A percentile compares a stretch with the other conserved stretches of the same genome.
Evolutionary conservation across 2,888 invertebrate species (phyloP).

Genomic region (Yponomeuta evonymella): DNA sequence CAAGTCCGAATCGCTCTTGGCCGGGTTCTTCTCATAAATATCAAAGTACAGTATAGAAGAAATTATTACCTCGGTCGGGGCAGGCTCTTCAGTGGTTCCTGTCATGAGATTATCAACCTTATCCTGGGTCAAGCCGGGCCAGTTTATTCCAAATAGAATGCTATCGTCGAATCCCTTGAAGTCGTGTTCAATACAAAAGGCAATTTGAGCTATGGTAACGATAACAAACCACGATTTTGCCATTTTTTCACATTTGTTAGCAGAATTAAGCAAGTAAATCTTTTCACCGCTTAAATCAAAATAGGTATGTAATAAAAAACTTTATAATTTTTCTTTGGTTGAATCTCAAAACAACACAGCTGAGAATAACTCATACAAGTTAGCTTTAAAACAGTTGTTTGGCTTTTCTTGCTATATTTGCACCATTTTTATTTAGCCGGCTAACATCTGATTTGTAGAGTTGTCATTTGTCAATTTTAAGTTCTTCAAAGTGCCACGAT

Average conservation of each 20-base stretch:
- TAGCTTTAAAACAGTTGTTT: not conserved
- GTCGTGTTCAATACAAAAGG: constrained; percentile 69
- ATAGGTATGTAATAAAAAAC: no score
- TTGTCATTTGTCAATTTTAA: constrained; percentile 37
- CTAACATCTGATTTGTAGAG: constrained; percentile 42
- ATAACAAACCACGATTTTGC: constrained; percentile 37
- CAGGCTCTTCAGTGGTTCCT: constrained; percentile 30
- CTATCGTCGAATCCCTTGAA: constrained; percentile 89
- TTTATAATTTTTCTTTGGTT: no score
- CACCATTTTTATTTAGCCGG: constrained; percentile 26
- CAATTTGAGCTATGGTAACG: constrained; percentile 31
- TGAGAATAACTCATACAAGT: constrained; percentile 2
- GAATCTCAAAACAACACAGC: not conserved
- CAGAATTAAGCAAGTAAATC: not conserved
- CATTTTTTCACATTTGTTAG: constrained; percentile 34
- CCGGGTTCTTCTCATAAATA: not conserved
- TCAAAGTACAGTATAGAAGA: not conserved
- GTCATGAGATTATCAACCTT: constrained; percentile 42
- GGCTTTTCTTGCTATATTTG: no score
- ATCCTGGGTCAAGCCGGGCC: constrained; percentile 75
- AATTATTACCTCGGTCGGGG: constrained; percentile 38
- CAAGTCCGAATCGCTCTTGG: no score
- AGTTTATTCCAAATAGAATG: constrained; percentile 85
- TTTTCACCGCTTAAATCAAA: not conserved
- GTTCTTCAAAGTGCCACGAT: not conserved